Base-by-base conservation (phyloP, 1,140 invertebrate genomes). In the Leptinotarsa defecta region DNA sequence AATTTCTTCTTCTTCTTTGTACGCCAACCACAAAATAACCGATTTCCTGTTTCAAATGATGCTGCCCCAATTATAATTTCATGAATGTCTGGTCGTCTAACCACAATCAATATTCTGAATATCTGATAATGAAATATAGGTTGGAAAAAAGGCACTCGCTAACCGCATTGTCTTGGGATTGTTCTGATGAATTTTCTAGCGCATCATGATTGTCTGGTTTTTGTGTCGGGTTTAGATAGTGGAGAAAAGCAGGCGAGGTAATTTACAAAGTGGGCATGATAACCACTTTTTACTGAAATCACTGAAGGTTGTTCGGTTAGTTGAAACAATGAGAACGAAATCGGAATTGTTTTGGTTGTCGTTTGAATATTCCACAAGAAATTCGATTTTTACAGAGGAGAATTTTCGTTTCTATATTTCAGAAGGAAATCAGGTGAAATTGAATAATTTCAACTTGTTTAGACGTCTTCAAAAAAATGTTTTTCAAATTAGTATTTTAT, bases 41-140 rank as follows among this genome's bases (percentile, higher is more conserved):
- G 64, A 65, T 65, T 65, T 65, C 64, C 64, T 65, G 64, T 34
- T 65, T 65, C 20, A 22, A 65, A 65, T 34, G 64, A 65, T 65
- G 27, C 27, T 17, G 64, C 27, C 64, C 64, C 64, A 65, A 65
- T 65, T 65, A 65, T 20, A 65, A n/a, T 65, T 65, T 65, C 64
- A 65, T 22, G 64, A 57, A 57, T 57, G 52, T 57, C 52, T 57
- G 17, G 52, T 57, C 27, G 13, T 65, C 27, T 65, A 65, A 65
- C 64, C 64, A 34, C 64, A 65, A 20, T 34, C 20, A 65, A 65
- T 65, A 34, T 24, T 65, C 64, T 13, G 20, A 65, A 65, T 65
- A 65, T 65, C 64, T 20, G 17, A 65, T 65, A 65, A 65, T 65
- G 20, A 65, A 65, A 65, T 65, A 65, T 24, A 65, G 64, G 15